phyloP scores from a whole-genome alignment of 2,113 vertebrate species.

The Sturnus vulgaris region DNA sequence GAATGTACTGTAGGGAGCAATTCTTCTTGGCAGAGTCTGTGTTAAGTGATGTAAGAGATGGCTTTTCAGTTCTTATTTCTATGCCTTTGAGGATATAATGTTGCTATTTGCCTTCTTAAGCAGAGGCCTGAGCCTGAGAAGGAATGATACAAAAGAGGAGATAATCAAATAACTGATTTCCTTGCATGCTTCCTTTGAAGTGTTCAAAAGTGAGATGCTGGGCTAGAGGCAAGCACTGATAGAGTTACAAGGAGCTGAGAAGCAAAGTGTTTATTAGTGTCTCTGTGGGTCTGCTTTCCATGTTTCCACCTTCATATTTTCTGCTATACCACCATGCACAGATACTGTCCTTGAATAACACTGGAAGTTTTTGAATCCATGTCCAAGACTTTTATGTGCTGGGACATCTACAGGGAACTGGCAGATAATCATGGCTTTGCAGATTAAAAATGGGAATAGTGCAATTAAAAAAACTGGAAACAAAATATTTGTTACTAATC shows the following conservation, averaged over 20 bases:
- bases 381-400: neutral
- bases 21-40: conserved; percentile 24
- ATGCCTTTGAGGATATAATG: conserved; percentile 17
- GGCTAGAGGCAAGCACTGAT: neutral
- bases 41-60: conserved; percentile 35
- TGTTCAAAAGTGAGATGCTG: neutral
- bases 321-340: neutral
- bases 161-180: neutral
- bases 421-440: neutral
- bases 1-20: neutral
- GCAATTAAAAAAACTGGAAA: neutral
- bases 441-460: neutral
- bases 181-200: neutral
- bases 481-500: neutral
- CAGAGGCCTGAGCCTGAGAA: neutral
- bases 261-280: neutral
- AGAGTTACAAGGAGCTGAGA: neutral
- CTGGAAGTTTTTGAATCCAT: neutral
- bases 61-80: conserved; percentile 34
- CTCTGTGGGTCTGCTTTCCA: neutral
- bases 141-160: neutral
- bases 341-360: neutral
- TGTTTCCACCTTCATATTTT: neutral
- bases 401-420: neutral
- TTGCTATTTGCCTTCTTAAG: conserved; percentile 33